Evolutionary conservation across 2,113 vertebrate species (phyloP).

Genomic region (Balaeniceps rex): DNA sequence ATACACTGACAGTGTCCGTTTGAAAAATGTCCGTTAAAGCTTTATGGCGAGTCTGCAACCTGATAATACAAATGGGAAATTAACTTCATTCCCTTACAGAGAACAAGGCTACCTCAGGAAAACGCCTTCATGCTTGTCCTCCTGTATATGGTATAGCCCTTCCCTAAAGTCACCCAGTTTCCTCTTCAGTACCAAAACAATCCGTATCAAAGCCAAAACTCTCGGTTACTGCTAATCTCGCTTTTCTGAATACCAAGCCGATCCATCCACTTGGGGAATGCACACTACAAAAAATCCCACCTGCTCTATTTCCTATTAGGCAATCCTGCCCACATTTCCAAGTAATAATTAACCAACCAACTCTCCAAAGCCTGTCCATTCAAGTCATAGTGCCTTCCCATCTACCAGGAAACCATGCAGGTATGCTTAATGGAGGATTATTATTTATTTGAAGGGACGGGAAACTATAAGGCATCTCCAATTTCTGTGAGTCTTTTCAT

Average conservation of each 20-base stretch:
- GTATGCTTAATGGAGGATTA: background rate
- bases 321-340: background rate
- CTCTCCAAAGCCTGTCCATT: background rate
- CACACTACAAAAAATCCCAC: background rate
- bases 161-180: background rate
- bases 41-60: background rate
- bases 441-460: background rate
- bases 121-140: background rate
- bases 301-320: background rate
- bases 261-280: background rate
- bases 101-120: background rate
- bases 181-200: background rate
- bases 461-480: background rate
- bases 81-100: background rate
- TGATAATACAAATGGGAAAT: background rate
- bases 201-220: background rate
- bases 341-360: background rate
- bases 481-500: background rate
- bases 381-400: background rate
- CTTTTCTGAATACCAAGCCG: background rate
- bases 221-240: background rate
- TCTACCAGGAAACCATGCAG: background rate
- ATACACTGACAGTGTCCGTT: background rate
- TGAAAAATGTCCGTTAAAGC: background rate
- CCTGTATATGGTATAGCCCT: background rate